Evolutionary conservation across 2,888 invertebrate genomes (phyloP), one percentile per base, ranked within the genome.

Genomic region (Catonia carolina): DNA sequence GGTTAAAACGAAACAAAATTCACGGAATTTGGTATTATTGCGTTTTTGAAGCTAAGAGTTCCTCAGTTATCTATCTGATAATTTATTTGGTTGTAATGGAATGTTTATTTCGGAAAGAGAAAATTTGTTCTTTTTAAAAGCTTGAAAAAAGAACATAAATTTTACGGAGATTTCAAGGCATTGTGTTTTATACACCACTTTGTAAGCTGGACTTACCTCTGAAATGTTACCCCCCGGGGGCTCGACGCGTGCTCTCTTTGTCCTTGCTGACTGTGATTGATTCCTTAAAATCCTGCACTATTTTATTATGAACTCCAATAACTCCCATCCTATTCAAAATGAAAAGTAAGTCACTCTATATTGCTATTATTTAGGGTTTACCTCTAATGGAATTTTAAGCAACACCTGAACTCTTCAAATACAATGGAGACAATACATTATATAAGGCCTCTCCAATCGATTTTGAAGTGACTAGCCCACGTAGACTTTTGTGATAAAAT

Each of bases 311-410:
- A 27, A 27, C 27, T 27, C 27, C 4, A 27, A 27, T 6, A 6
- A 6, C 27, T 27, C 8, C 8, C 27, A 4, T 4, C 8, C 27
- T 27, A 27, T 27, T 27, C 27, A 23, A 27, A 39, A 41, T 41
- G 15, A 39, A 53, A 31, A 37, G 37, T 37, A 36, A 53, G 39
- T 53, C 41, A 41, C 53, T 39, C 27, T 37, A 41, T 15, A 7
- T 17, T 41, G 2, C 41, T 12, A 41, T 20, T 12, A 22, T 22
- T 18, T n/a, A 42, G n/a, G 3, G 22, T 18, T 23, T 23, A 22
- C n/a, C n/a, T 22, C 22, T 45, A 45, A 45, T 45, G 45, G 45
- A 45, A 45, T 45, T 45, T 45, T 45, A 45, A 45, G 45, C 22
- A 45, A 45, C 45, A 45, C 45, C 45, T 45, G 45, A 45, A 14